phyloP scores from a whole-genome alignment of 2,113 vertebrate species.

The Pseudonaja textilis region DNA sequence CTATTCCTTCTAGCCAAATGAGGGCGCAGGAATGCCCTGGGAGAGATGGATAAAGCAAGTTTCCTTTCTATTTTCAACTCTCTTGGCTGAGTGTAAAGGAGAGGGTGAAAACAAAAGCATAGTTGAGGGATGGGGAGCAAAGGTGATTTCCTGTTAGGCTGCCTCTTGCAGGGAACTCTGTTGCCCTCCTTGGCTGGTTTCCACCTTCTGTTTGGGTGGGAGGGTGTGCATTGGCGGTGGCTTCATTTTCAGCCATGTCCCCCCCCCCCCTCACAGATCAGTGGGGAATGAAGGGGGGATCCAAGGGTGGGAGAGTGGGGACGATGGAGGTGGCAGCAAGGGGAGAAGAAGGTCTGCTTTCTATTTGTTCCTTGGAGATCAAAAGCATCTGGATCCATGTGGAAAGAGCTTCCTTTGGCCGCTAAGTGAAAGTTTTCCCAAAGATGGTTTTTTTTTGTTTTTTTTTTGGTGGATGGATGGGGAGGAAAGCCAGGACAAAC shows the following conservation, averaged over 20 bases:
- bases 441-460: background rate
- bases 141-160: conserved; percentile 48
- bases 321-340: background rate
- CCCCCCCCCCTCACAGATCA: background rate
- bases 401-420: conserved; percentile 6
- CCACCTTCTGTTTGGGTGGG: background rate
- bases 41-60: background rate
- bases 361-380: conserved; percentile 37
- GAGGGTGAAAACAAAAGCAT: conserved; percentile 1
- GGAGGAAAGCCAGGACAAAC: background rate
- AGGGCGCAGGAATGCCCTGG: background rate
- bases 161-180: background rate
- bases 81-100: conserved; percentile 21
- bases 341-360: conserved; percentile 40
- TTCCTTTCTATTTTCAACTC: conserved; percentile 11
- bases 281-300: background rate
- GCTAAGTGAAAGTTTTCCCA: conserved; percentile 7
- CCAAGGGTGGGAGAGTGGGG: background rate
- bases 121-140: conserved; percentile 29
- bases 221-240: conserved; percentile 13
- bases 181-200: conserved; percentile 7
- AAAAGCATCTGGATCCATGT: conserved; percentile 40
- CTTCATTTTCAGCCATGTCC: background rate
- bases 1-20: background rate
- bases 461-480: background rate